These are phyloP conservation scores for Willowsia nigromaculata DNA, from an alignment of 2,888 invertebrate genomes.

Conservation along the genomic window DNA sequence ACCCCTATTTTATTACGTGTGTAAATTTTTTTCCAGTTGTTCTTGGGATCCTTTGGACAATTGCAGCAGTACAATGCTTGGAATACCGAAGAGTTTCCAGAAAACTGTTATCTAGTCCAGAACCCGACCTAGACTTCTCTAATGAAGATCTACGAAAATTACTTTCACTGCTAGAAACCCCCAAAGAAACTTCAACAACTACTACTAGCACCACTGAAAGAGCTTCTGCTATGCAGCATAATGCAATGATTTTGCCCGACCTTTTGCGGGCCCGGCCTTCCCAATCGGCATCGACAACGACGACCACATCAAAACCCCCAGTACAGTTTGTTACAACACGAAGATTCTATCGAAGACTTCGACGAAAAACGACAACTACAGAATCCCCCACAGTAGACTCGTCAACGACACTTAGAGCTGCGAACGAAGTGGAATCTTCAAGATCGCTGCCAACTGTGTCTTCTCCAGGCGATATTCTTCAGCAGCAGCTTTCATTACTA, in stretches of 20 bases:
- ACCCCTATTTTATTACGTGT: no score
- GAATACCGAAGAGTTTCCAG: constrained; percentile 43
- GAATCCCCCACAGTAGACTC: constrained; percentile 13
- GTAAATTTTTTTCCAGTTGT: constrained; percentile 52
- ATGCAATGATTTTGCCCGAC: constrained; percentile 54
- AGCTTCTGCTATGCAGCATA: constrained; percentile 41
- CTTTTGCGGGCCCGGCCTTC: constrained; percentile 42
- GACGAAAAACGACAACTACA: constrained; percentile 45
- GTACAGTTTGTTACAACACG: constrained; percentile 36
- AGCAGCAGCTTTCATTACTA: constrained; percentile 73
- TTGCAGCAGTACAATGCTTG: constrained; percentile 8
- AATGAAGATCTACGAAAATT: constrained; percentile 60
- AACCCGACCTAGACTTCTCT: constrained; percentile 54
- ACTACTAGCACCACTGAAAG: neutral
- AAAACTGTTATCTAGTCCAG: constrained; percentile 62
- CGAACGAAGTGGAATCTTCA: constrained; percentile 25
- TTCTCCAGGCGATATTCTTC: constrained; percentile 70
- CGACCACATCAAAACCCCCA: constrained; percentile 53
- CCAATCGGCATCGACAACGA: constrained; percentile 12
- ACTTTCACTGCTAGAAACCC: constrained; percentile 38
- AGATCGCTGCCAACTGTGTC: constrained; percentile 57
- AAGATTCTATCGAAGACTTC: constrained; percentile 51
- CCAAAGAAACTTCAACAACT: neutral
- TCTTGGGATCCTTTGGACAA: constrained; percentile 33
- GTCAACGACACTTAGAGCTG: neutral